Conservation (phyloP, 1,140 invertebrate species). For the Anastrepha obliqua region DNA sequence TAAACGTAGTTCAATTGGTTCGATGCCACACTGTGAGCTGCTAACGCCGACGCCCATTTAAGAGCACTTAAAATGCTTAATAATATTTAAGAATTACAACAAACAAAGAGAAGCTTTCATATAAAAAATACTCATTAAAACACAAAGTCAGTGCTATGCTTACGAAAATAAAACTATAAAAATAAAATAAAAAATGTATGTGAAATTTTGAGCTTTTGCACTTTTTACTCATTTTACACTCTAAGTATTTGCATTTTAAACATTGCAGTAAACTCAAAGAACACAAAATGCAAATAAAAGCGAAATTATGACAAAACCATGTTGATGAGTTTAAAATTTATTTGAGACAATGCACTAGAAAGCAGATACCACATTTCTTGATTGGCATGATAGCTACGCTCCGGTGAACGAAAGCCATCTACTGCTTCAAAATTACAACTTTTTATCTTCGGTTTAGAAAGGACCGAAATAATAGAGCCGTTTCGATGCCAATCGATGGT, state of each 20-base stretch:
- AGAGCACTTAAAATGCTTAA: constrained; percentile 13
- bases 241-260: constrained; percentile 36
- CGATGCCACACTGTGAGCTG: background rate
- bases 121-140: constrained; percentile 3
- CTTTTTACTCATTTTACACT: constrained; percentile 47
- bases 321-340: background rate
- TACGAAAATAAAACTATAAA: background rate
- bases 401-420: too few species aligned
- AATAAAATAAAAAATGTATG: constrained; percentile 19
- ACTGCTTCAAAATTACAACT: too few species aligned
- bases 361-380: too few species aligned
- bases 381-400: too few species aligned
- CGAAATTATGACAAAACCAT: constrained; percentile 6
- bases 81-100: background rate
- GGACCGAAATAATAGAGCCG: too few species aligned
- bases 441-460: too few species aligned
- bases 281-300: constrained; percentile 27
- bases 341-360: background rate
- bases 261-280: constrained; percentile 2
- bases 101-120: background rate
- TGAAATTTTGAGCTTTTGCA: constrained; percentile 49
- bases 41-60: background rate
- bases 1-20: too few species aligned
- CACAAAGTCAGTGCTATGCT: constrained; percentile 30
- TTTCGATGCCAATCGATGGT: too few species aligned